These are phyloP conservation scores for Hanleya hanleyi DNA, from an alignment of 2,888 invertebrate genomes.

Conservation along the genomic window DNA sequence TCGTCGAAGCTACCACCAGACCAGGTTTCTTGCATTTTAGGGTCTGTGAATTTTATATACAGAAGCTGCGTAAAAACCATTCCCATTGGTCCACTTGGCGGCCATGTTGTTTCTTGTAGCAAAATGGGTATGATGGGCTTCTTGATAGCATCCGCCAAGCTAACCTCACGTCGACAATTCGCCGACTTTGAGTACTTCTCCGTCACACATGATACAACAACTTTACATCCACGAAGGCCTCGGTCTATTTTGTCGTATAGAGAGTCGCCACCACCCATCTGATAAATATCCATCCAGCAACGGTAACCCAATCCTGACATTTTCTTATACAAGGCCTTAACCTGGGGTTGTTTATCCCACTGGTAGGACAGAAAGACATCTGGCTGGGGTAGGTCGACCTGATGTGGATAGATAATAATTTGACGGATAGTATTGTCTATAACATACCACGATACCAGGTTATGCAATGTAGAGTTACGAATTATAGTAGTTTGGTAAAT, in stretches of 20 bases:
- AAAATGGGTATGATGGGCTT: constrained; percentile 68
- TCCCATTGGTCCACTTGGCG: constrained; percentile 69
- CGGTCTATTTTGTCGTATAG: constrained; percentile 70
- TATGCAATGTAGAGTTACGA: no score
- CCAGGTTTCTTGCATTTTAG: constrained; percentile 47
- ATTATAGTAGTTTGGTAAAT: constrained; percentile 67
- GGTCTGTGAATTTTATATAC: constrained; percentile 60
- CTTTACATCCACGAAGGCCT: constrained; percentile 61
- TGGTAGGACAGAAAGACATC: constrained; percentile 69
- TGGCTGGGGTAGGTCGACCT: constrained; percentile 34
- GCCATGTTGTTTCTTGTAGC: constrained; percentile 66
- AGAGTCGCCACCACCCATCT: constrained; percentile 72
- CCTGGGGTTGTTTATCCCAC: constrained; percentile 68
- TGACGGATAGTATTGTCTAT: constrained; percentile 48
- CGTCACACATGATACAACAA: constrained; percentile 67
- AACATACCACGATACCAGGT: constrained; percentile 57
- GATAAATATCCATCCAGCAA: constrained; percentile 71
- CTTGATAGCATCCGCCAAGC: constrained; percentile 66
- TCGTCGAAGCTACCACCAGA: constrained; percentile 52
- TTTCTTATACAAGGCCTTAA: constrained; percentile 57
- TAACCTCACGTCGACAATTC: constrained; percentile 69
- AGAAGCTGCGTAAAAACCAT: constrained; percentile 66
- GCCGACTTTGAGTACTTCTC: constrained; percentile 68
- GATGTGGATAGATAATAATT: no score
- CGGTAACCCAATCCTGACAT: constrained; percentile 56